A percentile compares a stretch with the other conserved stretches of the same genome.
Conservation (phyloP, 1,140 invertebrate genomes). For the Daktulosphaira vitifoliae region DNA sequence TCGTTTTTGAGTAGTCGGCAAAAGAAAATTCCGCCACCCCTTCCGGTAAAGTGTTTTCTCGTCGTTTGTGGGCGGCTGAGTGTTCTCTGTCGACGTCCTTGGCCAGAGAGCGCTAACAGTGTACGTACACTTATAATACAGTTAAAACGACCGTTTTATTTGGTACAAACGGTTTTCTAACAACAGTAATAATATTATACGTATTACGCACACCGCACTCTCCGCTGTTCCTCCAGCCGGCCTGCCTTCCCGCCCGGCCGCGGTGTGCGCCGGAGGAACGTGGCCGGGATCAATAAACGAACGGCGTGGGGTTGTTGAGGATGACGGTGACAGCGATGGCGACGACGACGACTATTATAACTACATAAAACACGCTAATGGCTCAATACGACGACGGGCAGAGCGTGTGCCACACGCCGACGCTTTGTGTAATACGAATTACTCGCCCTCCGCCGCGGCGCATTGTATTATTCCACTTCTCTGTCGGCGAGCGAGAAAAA, state of each 20-base stretch:
- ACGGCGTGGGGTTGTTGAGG: conserved; percentile 8
- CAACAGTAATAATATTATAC: conserved; percentile 7
- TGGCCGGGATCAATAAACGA: conserved; percentile 25
- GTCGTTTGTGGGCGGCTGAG: too few species aligned
- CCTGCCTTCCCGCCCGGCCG: neutral
- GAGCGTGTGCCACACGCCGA: neutral
- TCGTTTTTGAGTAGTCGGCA: too few species aligned
- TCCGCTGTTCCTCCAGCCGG: too few species aligned
- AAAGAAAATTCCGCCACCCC: too few species aligned
- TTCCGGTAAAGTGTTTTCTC: too few species aligned
- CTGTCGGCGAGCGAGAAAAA: too few species aligned
- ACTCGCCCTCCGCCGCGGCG: too few species aligned
- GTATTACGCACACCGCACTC: neutral
- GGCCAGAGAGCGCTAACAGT: too few species aligned
- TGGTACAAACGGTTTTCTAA: conserved; percentile 33
- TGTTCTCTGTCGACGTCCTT: too few species aligned
- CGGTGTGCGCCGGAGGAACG: neutral
- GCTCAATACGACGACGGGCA: conserved; percentile 18
- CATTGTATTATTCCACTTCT: too few species aligned
- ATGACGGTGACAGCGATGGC: neutral
- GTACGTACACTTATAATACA: conserved; percentile 13
- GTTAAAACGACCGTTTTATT: conserved; percentile 31
- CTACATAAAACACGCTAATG: conserved; percentile 27
- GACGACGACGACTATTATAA: conserved; percentile 31
- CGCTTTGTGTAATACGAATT: neutral